phyloP scores from a whole-genome alignment of 2,888 invertebrate genomes.

The Acleris cristana region DNA sequence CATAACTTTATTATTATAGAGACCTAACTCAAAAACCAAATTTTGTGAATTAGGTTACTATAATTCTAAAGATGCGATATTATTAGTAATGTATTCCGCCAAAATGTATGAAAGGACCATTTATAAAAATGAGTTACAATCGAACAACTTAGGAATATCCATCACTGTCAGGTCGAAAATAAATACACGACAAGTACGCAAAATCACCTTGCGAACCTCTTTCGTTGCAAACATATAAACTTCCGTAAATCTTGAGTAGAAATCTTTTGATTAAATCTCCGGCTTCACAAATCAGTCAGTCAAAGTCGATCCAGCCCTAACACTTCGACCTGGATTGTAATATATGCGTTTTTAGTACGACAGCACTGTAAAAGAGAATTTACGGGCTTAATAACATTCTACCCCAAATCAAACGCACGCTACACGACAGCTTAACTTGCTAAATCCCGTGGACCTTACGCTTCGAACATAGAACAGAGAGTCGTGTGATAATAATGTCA shows the following conservation, averaged over 20 bases:
- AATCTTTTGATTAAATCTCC: slow-evolving; percentile 5
- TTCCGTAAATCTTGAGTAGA: not conserved
- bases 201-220: not conserved
- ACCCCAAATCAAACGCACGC: slow-evolving; percentile 33
- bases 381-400: slow-evolving; percentile 34
- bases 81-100: not conserved
- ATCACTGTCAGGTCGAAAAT: slow-evolving; percentile 15
- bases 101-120: not conserved
- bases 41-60: no score
- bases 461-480: slow-evolving; percentile 1
- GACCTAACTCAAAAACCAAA: no score
- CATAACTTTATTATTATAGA: no score
- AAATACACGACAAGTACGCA: not conserved
- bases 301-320: slow-evolving; percentile 13
- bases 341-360: slow-evolving; percentile 27
- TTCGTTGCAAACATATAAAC: not conserved
- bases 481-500: not conserved
- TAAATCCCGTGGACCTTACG: slow-evolving; percentile 13
- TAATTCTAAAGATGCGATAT: no score
- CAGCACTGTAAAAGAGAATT: slow-evolving; percentile 32
- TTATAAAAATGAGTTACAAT: not conserved
- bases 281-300: slow-evolving; percentile 6
- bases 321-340: slow-evolving; percentile 9
- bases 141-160: slow-evolving; percentile 12
- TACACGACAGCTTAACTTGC: slow-evolving; percentile 21